phyloP scores from a whole-genome alignment of 2,113 vertebrate species.

The Phrynosoma blainvillii region DNA sequence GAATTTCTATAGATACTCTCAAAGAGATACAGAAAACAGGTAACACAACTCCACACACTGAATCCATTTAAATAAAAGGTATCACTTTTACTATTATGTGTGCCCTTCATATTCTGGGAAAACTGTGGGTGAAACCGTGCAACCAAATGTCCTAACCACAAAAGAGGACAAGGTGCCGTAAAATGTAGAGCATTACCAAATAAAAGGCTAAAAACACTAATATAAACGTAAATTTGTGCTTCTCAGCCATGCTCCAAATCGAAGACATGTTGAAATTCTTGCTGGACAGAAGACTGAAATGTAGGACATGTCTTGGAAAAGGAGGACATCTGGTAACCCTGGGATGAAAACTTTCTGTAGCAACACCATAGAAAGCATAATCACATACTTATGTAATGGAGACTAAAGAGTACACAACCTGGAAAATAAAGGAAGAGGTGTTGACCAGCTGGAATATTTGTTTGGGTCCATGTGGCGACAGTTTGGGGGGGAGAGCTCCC shows the following conservation, averaged over 20 bases:
- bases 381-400: neutral
- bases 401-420: neutral
- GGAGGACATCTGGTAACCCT: no score
- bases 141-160: no score
- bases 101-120: neutral
- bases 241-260: no score
- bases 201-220: no score
- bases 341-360: neutral
- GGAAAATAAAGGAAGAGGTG: rapidly evolving
- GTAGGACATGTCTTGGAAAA: no score
- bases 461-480: neutral
- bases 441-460: neutral
- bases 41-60: neutral
- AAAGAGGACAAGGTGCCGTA: no score
- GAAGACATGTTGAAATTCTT: no score
- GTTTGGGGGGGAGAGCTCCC: neutral
- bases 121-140: neutral
- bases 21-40: neutral
- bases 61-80: neutral
- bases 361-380: neutral
- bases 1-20: neutral
- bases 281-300: no score
- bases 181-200: no score
- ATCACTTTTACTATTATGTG: no score
- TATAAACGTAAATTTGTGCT: no score